phyloP scores from a whole-genome alignment of 2,113 vertebrate species.

The Takifugu bimaculatus region DNA sequence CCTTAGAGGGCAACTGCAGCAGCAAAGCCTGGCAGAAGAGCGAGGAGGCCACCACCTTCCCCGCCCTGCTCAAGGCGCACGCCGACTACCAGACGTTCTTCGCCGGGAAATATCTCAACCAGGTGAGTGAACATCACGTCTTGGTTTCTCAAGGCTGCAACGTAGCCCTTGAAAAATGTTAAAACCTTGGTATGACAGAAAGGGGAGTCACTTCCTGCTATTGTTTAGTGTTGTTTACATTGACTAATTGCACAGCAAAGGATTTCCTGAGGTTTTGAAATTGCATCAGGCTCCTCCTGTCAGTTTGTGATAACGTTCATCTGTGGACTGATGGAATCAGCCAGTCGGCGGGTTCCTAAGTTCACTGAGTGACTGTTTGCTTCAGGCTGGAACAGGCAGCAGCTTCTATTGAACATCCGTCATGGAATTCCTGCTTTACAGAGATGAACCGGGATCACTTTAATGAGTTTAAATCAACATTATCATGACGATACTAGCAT shows the following conservation, averaged over 20 bases:
- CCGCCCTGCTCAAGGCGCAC: slow-evolving; percentile 77
- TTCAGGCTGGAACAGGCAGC: no score
- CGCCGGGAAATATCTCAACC: slow-evolving; percentile 96
- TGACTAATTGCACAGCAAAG: neutral
- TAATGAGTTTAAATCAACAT: no score
- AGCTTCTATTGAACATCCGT: no score
- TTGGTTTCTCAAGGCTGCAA: neutral
- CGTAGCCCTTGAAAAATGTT: neutral
- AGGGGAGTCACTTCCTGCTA: neutral
- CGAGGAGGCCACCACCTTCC: slow-evolving; percentile 86
- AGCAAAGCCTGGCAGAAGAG: slow-evolving; percentile 94
- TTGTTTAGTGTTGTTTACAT: neutral
- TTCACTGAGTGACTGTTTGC: no score
- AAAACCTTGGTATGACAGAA: neutral
- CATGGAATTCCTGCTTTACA: no score
- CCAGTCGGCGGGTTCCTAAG: no score
- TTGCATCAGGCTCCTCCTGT: no score
- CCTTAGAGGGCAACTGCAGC: slow-evolving; percentile 95
- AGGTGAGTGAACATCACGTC: slow-evolving; percentile 70
- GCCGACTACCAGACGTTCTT: slow-evolving; percentile 94
- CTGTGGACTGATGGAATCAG: no score
- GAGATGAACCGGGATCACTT: no score
- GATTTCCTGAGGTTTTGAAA: neutral
- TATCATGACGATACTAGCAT: no score
- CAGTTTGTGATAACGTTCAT: no score